Evolutionary conservation across 2,888 invertebrate genomes (phyloP), one percentile per base, ranked within the genome.

Genomic region (Emmelina monodactyla): DNA sequence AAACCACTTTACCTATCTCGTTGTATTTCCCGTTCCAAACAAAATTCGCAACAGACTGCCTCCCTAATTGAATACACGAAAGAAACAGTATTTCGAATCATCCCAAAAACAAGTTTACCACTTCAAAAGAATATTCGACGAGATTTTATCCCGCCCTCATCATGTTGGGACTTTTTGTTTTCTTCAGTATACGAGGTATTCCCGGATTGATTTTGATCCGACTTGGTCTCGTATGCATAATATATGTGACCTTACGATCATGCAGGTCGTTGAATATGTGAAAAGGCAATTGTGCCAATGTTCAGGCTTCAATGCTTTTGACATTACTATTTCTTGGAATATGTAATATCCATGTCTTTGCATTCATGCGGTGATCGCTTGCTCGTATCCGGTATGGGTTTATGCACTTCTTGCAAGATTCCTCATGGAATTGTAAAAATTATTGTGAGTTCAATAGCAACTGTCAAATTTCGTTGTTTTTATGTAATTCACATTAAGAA

Each of bases 191-290:
- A 56, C 52, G 49, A 58, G 51, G 54, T 57, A 57, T 58, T 50
- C 49, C 51, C 49, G 58, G 66, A 67, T 69, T 70, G 69, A 68
- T 69, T 67, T 58, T 48, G 58, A 62, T 58, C 53, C 50, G 50
- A 58, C 53, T 57, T 58, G 60, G 58, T 60, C 60, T 41, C 45
- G 55, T 54, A 67, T 69, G 68, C 67, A 70, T 69, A 65, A 70
- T 59, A 61, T 55, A 29, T 29, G 6, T 58, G 64, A 66, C 65
- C 64, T 62, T 56, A 58, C 51, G 47, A 59, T 54, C 54, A 53
- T 39, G 42, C 35, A 49, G 45, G 45, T 45, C 48, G 47, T 51
- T 54, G 55, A 55, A 58, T 58, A 55, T 53, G 55, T 52, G 50
- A 58, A 40, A 41, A 49, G 47, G 43, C 41, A 29, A 35, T 37